A percentile compares a stretch with the other conserved stretches of the same genome.
phyloP scores from a whole-genome alignment of 2,797 vertebrate genomes.

The Champsocephalus esox region DNA sequence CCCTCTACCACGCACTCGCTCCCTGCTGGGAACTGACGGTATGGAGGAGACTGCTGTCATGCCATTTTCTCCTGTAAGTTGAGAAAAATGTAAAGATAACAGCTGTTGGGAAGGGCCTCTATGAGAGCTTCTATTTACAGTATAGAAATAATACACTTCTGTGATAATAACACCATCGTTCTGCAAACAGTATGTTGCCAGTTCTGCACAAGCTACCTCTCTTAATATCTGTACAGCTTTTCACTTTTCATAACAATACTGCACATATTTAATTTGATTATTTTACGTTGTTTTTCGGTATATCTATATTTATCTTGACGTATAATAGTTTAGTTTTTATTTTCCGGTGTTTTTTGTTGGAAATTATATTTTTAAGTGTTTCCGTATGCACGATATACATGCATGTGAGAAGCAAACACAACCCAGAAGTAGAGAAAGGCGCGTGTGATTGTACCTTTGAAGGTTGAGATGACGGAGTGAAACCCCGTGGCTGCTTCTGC shows the following conservation, averaged over 20 bases:
- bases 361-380: too few relatives aligned
- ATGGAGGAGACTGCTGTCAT: constrained; percentile 75
- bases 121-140: constrained; percentile 28
- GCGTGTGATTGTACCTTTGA: constrained; percentile 79
- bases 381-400: too few relatives aligned
- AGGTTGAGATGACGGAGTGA: constrained; percentile 79
- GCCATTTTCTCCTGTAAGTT: constrained; percentile 82
- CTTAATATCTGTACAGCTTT: too few relatives aligned
- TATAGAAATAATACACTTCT: constrained; percentile 34
- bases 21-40: constrained; percentile 78
- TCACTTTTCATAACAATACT: too few relatives aligned
- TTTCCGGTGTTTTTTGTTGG: too few relatives aligned
- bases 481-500: constrained; percentile 70
- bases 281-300: too few relatives aligned
- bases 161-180: constrained; percentile 9
- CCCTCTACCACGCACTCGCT: constrained; percentile 88
- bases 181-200: too few relatives aligned
- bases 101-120: constrained; percentile 20
- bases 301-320: too few relatives aligned
- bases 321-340: too few relatives aligned
- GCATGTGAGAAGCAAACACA: constrained; percentile 15
- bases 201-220: too few relatives aligned
- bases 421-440: constrained; percentile 10
- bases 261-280: too few relatives aligned
- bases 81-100: constrained; percentile 44